Evolutionary conservation across 2,888 invertebrate genomes (phyloP).

Genomic region (Brachyptera risi): DNA sequence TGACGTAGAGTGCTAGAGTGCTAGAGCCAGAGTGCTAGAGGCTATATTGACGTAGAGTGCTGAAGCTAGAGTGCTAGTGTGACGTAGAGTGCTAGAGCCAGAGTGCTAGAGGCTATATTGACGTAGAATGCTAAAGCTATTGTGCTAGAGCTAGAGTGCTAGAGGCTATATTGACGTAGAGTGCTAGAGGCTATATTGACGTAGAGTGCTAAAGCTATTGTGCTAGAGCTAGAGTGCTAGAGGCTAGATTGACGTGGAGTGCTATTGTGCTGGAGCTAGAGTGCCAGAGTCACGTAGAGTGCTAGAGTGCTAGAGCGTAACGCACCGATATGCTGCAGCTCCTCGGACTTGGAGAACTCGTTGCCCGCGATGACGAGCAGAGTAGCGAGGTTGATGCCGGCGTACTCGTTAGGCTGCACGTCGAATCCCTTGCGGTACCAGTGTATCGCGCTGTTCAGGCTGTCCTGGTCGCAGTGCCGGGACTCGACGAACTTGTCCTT

Average conservation of each 20-base stretch:
- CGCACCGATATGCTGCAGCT: slow-evolving; percentile 81
- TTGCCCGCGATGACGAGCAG: slow-evolving; percentile 94
- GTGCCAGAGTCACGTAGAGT: neutral
- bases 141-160: no score
- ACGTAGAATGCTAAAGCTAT: no score
- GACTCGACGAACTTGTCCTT: slow-evolving; percentile 97
- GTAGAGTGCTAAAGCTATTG: no score
- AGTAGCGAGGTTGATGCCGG: slow-evolving; percentile 97
- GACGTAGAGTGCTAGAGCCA: neutral
- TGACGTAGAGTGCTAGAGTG: no score
- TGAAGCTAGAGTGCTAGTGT: no score
- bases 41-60: no score
- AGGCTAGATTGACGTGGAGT: neutral
- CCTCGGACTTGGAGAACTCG: slow-evolving; percentile 87
- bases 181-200: no score
- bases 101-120: slow-evolving; percentile 24
- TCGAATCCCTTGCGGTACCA: slow-evolving; percentile 98
- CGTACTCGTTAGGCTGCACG: slow-evolving; percentile 97
- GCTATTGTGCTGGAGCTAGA: no score
- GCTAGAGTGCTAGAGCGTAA: neutral
- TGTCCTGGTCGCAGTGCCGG: slow-evolving; percentile 80
- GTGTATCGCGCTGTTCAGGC: slow-evolving; percentile 86
- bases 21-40: no score
- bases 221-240: no score
- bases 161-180: no score